Evolutionary conservation across 2,113 vertebrate species (phyloP).

Genomic region (Lasiurus cinereus): DNA sequence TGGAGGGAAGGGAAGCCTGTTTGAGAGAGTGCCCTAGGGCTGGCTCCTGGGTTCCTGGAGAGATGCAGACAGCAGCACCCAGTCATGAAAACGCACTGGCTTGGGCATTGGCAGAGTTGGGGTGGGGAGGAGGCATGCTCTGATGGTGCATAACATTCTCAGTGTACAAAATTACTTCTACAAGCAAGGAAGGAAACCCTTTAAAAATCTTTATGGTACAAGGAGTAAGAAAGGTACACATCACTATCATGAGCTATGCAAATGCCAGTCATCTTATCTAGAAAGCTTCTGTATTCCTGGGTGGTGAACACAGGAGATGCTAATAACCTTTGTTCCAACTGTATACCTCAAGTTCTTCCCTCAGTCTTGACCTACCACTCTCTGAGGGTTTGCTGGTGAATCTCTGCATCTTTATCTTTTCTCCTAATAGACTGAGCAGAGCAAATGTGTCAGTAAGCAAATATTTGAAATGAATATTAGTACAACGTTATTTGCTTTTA

Average conservation of each 20-base stretch:
- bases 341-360: background rate
- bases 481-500: background rate
- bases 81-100: background rate
- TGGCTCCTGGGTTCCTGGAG: background rate
- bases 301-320: background rate
- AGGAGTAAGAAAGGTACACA: background rate
- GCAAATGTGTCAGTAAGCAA: accelerated
- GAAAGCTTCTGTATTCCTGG: background rate
- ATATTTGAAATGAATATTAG: background rate
- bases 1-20: background rate
- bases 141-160: background rate
- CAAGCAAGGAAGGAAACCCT: background rate
- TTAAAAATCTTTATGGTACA: background rate
- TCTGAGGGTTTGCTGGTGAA: background rate
- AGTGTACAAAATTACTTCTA: background rate
- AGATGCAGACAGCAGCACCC: too few relatives aligned
- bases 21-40: background rate
- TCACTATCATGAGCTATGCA: background rate
- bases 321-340: too few relatives aligned
- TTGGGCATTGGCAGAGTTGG: background rate
- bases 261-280: background rate
- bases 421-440: background rate
- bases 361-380: background rate
- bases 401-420: background rate
- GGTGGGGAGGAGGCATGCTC: accelerated